Evolutionary conservation across 2,797 vertebrate genomes (phyloP).

Genomic region (Saxicola maurus): DNA sequence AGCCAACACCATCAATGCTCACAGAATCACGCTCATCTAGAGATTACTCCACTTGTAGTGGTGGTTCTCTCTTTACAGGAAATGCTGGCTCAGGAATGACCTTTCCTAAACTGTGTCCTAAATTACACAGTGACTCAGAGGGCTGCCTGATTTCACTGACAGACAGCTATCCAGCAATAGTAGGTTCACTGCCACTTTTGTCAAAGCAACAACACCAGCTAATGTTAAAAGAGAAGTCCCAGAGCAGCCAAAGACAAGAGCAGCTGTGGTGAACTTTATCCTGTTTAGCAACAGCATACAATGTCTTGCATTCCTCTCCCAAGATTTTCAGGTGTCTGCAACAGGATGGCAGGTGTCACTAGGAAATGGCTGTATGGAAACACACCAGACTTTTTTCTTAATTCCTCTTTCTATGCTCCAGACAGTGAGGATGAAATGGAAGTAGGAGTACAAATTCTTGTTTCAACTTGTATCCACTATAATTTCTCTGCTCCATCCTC

Average conservation of each 20-base stretch:
- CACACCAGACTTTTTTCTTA: neutral
- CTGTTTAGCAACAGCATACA: neutral
- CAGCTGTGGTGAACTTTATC: neutral
- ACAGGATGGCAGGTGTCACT: neutral
- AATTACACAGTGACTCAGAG: conserved; percentile 26
- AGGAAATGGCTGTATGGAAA: neutral
- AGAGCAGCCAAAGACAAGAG: neutral
- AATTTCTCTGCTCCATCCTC: neutral
- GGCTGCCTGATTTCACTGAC: neutral
- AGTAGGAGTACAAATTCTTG: neutral
- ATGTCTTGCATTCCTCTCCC: neutral
- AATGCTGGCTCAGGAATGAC: conserved; percentile 23
- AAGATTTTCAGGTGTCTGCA: neutral
- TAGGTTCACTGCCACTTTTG: neutral
- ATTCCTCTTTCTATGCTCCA: neutral
- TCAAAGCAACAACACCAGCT: neutral
- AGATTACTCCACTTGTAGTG: neutral
- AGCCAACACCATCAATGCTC: neutral
- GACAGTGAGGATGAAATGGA: neutral
- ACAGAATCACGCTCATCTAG: neutral
- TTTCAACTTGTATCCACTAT: neutral
- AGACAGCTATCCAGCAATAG: neutral
- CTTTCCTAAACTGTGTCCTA: neutral
- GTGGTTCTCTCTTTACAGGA: conserved; percentile 9
- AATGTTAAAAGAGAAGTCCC: neutral